A percentile compares a stretch with the other conserved stretches of the same genome.
Evolutionary conservation across 2,113 vertebrate genomes (phyloP).

Genomic region (Larimichthys polyactis): DNA sequence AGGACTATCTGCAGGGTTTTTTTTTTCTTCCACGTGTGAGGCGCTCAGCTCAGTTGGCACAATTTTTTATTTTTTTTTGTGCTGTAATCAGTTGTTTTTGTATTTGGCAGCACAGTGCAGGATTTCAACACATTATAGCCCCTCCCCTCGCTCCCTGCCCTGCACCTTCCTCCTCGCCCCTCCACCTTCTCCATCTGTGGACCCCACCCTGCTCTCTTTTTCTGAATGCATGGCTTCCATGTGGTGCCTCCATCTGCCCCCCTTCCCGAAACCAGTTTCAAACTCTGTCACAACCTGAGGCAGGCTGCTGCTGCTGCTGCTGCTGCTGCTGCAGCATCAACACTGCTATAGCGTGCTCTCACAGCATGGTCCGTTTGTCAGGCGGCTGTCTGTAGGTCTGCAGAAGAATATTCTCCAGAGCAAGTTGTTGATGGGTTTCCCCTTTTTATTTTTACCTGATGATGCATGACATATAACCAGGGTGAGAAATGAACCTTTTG

Average conservation of each 20-base stretch:
- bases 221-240: conserved; percentile 83
- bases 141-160: not conserved
- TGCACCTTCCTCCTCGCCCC: conserved; percentile 42
- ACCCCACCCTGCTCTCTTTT: conserved; percentile 50
- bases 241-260: conserved; percentile 79
- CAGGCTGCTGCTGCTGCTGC: conserved; percentile 25
- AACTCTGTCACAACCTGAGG: conserved; percentile 41
- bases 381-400: conserved; percentile 26
- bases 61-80: conserved; percentile 6
- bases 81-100: conserved; percentile 52
- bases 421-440: conserved; percentile 12
- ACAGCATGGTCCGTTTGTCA: conserved; percentile 70
- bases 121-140: conserved; percentile 55
- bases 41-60: conserved; percentile 10
- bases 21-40: not conserved
- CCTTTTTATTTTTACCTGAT: not conserved
- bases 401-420: conserved; percentile 21
- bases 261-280: conserved; percentile 46
- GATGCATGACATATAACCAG: conserved; percentile 57
- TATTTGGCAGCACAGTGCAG: conserved; percentile 82
- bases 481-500: conserved; percentile 46
- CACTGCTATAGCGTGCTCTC: conserved; percentile 46
- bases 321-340: conserved; percentile 57
- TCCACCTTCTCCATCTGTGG: conserved; percentile 73
- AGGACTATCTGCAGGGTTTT: conserved; percentile 3